Percentiles rank a stretch among this genome's conserved stretches.
These are phyloP conservation scores for Onchidella celtica DNA, from an alignment of 2,888 invertebrate genomes.

Conservation along the genomic window DNA sequence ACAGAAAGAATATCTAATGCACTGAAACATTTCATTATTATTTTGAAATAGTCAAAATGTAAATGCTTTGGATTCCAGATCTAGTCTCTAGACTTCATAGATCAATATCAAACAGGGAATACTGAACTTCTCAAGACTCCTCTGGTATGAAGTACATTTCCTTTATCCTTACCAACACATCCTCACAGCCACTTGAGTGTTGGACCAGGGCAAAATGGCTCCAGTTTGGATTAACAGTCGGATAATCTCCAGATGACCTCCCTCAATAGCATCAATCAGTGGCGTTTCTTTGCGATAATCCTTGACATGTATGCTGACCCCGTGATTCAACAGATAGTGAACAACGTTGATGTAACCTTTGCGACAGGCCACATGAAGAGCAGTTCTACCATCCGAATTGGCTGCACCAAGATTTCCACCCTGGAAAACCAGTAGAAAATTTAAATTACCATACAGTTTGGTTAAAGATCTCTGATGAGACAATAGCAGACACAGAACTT, in stretches of 20 bases:
- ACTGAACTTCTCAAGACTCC: too few relatives aligned
- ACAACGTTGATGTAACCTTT: slow-evolving; percentile 87
- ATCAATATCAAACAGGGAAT: too few relatives aligned
- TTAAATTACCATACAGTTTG: too few relatives aligned
- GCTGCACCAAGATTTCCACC: slow-evolving; percentile 88
- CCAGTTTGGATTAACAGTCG: slow-evolving; percentile 87
- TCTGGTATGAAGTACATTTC: too few relatives aligned
- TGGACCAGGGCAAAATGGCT: slow-evolving; percentile 85
- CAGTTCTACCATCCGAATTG: slow-evolving; percentile 89
- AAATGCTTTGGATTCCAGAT: too few relatives aligned
- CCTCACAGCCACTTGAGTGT: slow-evolving; percentile 85
- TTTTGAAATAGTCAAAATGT: too few relatives aligned
- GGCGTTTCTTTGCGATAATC: slow-evolving; percentile 82
- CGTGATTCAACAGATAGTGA: slow-evolving; percentile 87
- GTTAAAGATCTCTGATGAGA: too few relatives aligned
- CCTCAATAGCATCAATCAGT: slow-evolving; percentile 85
- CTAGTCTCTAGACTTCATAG: too few relatives aligned
- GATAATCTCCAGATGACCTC: slow-evolving; percentile 82
- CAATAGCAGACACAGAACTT: too few relatives aligned
- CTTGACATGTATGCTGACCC: slow-evolving; percentile 90
- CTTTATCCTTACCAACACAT: slow-evolving; percentile 84
- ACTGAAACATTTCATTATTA: too few relatives aligned
- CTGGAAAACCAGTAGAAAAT: slow-evolving; percentile 76
- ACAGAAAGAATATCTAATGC: too few relatives aligned
- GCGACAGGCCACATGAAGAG: slow-evolving; percentile 89